Percentiles rank a stretch among this genome's conserved stretches.
Conservation (phyloP, 2,113 vertebrate species). For the Bothrops jararaca region DNA sequence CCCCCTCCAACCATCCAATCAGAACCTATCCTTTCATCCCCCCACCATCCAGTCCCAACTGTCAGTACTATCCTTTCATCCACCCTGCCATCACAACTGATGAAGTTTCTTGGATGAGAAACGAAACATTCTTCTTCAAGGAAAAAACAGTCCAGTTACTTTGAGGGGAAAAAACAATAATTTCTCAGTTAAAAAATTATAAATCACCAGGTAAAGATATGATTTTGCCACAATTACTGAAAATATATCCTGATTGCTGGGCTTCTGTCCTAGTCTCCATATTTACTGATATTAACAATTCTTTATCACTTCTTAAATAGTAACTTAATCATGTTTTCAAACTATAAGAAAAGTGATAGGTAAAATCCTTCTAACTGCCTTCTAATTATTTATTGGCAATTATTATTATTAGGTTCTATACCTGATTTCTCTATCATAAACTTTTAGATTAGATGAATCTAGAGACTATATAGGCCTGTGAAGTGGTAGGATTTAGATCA, state of each 20-base stretch:
- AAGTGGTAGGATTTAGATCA: background rate
- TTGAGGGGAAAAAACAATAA: background rate
- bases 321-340: background rate
- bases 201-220: background rate
- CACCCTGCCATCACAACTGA: background rate
- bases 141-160: background rate
- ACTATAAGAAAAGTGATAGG: background rate
- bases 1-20: no score
- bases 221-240: background rate
- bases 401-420: background rate
- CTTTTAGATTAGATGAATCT: background rate
- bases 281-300: background rate
- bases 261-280: background rate
- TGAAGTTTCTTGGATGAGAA: background rate
- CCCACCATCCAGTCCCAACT: background rate
- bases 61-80: background rate
- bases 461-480: background rate
- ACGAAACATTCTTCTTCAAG: background rate
- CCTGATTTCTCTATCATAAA: background rate
- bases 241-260: background rate
- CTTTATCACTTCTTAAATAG: background rate
- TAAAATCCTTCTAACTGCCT: background rate
- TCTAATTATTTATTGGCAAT: background rate
- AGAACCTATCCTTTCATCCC: no score
- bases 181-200: background rate